Base-by-base conservation (phyloP, 2,113 vertebrate genomes). In the Crotalus tigris region DNA sequence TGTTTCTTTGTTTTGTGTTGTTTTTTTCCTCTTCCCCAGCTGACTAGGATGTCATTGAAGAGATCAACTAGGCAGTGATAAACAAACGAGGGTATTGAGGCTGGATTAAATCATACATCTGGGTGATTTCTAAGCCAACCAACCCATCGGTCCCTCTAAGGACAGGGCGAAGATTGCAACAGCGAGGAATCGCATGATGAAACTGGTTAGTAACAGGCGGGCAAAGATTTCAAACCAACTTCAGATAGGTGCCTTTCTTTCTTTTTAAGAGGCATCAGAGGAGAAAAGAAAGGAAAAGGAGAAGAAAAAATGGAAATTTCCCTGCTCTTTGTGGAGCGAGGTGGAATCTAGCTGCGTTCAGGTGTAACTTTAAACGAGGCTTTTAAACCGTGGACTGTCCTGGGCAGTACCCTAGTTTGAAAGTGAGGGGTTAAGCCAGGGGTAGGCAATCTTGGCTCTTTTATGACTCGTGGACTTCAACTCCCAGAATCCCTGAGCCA, bases 31-130 rank as follows among this genome's bases (percentile, higher is more conserved):
- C 23, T 64, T 64, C 1, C 5, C 1, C 5, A 7, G 69, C 69
- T 3, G 4, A 19, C 33, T 33, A 1, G 6, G 33, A 39, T 81
- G 69, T 81, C 69, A 39, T 19, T 5, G n/a, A 5, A 19, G n/a
- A 19, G 69, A 81, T 81, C 33, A 81, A 44, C 39, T n/a, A n/a
- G 15, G 61, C 61, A 13, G 2, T 0, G 75, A 8, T 39, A 39
- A 81, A 81, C 33, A 81, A 81, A 19, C 69, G 7, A 33, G 0
- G 3, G 59, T 54, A 39, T 9, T 54, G 91, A 87, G 10, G 53
- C 2, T 57, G 92, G 49, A 24, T 95, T 94, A 92, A 95, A 91
- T 86, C 87, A 0, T 91, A 29, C 87, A 17, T 44, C 64, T 24
- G 4, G 7, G 0, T 0, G 81, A 90, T 90, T 94, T 92, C 11